phyloP scores from a whole-genome alignment of 2,113 vertebrate species.

The Gobio gobio region DNA sequence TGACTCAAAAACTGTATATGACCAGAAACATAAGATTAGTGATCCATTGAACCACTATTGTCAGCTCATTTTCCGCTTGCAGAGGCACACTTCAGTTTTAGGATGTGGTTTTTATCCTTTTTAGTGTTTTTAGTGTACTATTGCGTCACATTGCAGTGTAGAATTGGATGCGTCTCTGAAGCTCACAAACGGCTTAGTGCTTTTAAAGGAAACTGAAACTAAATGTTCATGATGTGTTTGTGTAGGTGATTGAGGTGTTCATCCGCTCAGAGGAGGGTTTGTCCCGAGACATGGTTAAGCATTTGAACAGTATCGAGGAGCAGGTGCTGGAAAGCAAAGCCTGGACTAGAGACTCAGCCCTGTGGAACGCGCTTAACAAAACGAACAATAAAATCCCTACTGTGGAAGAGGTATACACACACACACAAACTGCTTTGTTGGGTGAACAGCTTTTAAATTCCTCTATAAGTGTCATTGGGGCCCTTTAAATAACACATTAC shows the following conservation, averaged over 20 bases:
- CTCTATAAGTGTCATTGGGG: background rate
- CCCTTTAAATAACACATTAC: background rate
- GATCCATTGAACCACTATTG: background rate
- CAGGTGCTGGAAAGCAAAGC: conserved; percentile 92
- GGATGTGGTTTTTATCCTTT: background rate
- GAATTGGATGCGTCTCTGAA: background rate
- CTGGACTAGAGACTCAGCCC: conserved; percentile 84
- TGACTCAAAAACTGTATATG: background rate
- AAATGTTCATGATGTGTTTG: background rate
- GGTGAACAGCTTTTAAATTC: background rate
- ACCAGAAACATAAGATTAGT: background rate
- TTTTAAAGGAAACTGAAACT: background rate
- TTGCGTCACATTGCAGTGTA: background rate
- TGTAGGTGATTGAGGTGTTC: conserved; percentile 94
- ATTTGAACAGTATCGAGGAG: conserved; percentile 94
- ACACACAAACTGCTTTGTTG: background rate
- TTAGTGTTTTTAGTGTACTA: background rate
- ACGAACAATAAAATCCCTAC: conserved; percentile 86
- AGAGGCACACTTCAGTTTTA: background rate
- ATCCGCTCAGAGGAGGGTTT: conserved; percentile 96
- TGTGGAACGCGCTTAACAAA: conserved; percentile 85
- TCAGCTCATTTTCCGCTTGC: too few relatives aligned
- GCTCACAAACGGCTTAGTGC: background rate
- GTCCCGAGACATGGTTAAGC: conserved; percentile 97
- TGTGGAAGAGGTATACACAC: conserved; percentile 88